Conservation (phyloP, 2,113 vertebrate species). For the Toxotes jaculatrix region DNA sequence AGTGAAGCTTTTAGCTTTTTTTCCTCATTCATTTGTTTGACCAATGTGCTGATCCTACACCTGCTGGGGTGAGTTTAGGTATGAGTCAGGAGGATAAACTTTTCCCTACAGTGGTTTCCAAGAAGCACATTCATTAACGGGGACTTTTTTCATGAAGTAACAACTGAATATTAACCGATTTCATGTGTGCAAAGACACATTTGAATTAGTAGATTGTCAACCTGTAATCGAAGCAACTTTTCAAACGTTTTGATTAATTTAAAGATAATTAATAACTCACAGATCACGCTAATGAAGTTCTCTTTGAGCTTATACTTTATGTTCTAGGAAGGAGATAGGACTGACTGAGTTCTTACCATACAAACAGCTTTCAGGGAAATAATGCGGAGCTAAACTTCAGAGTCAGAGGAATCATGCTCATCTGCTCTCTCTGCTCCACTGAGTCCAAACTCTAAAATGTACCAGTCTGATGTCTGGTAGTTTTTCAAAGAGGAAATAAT, state of each 20-base stretch:
- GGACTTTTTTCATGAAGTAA: conserved; percentile 25
- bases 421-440: conserved; percentile 63
- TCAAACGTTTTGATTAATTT: neutral
- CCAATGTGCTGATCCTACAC: conserved; percentile 31
- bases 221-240: neutral
- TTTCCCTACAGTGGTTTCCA: conserved; percentile 45
- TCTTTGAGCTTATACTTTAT: neutral
- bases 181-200: neutral
- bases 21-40: conserved; percentile 9
- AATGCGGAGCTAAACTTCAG: conserved; percentile 20
- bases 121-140: conserved; percentile 7
- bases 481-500: conserved; percentile 45
- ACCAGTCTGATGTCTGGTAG: conserved; percentile 24
- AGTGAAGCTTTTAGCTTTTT: conserved; percentile 17
- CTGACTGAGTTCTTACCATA: conserved; percentile 28
- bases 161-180: neutral
- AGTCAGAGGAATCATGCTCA: conserved; percentile 59
- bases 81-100: conserved; percentile 47
- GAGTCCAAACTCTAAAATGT: conserved; percentile 24
- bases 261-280: neutral
- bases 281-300: neutral
- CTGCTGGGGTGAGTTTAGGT: conserved; percentile 18
- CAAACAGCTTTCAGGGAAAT: conserved; percentile 54
- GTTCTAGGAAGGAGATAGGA: conserved; percentile 44
- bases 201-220: neutral